Evolutionary conservation across 2,113 vertebrate genomes (phyloP).

Genomic region (Rhinichthys klamathensis): DNA sequence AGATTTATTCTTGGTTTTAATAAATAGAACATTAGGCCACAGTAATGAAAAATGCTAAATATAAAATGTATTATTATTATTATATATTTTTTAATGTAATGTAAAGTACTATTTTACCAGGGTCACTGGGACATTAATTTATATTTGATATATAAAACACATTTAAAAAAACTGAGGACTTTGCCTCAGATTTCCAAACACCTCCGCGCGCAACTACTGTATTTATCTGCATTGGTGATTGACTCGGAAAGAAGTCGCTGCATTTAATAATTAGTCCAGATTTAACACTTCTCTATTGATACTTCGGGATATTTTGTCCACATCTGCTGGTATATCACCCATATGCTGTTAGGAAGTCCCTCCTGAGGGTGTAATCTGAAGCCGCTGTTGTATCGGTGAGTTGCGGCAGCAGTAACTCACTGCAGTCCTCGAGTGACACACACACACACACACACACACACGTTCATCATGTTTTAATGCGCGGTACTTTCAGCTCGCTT

Average conservation of each 20-base stretch:
- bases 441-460: background rate
- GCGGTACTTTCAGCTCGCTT: background rate
- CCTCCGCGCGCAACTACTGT: too few species aligned
- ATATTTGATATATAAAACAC: too few species aligned
- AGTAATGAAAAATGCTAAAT: too few species aligned
- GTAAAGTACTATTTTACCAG: too few species aligned
- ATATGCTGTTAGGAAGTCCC: background rate
- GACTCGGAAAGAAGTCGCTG: background rate
- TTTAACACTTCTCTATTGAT: background rate
- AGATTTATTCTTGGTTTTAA: too few species aligned
- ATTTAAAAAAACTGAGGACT: too few species aligned
- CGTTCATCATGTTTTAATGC: background rate
- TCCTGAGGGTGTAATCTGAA: slow-evolving; percentile 33
- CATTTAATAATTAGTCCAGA: background rate
- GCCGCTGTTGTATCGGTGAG: slow-evolving; percentile 5
- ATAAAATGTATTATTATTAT: too few species aligned
- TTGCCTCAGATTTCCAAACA: too few species aligned
- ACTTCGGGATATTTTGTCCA: background rate
- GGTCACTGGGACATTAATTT: too few species aligned
- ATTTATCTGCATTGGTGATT: background rate
- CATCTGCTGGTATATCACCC: background rate
- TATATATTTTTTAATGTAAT: too few species aligned
- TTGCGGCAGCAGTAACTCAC: background rate
- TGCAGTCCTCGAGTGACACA: background rate
- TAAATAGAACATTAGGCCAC: too few species aligned